Base-by-base conservation (phyloP, 2,888 invertebrate genomes). In the Torymus texanus region DNA sequence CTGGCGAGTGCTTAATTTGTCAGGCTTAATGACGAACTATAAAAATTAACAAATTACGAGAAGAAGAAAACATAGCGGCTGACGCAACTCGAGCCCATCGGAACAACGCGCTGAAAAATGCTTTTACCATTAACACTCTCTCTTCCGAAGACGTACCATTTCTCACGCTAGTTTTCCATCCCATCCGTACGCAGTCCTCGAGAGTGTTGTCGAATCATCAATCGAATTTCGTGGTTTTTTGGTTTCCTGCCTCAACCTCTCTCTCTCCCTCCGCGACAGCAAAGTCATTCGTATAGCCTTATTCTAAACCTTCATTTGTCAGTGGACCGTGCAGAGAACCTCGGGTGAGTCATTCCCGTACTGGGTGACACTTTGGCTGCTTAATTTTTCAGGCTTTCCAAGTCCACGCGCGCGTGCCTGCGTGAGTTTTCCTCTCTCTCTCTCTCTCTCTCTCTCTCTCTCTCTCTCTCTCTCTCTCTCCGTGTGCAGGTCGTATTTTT, bases 361-460 rank as follows among this genome's bases (percentile, higher is more conserved):
- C 65, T 81, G 65, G 18, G 65, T 56, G 65, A 65, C 73, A 56
- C 73, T n/a, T 24, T 16, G 62, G 50, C 72, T 81, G 67, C 67
- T 81, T 81, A 82, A 84, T 83, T 83, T 84, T 81, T 83, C 82
- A 83, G 74, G 80, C 81, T 82, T 81, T 77, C 72, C 77, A 50
- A 2, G 59, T 50, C 51, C 75, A 21, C 68, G 74, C 55, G 55
- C 68, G 67, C 72, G 61, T 56, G 55, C 21, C 41, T 41, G 8
- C 41, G 41, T 41, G 41, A 41, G 41, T 41, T 41, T 41, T 41
- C 41, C 41, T 29, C 56, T 21, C 58, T 56, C 71, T 16, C 55
- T 68, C 13, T 14, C 8, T 63, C 51, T 16, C 12, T 3, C 11
- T 29, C 24, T 29, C 56, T 18, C 56, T 56, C 71, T n/a, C 55